A percentile compares a stretch with the other conserved stretches of the same genome.
Conservation (phyloP, 2,888 invertebrate species). For the Yponomeuta sedellus region DNA sequence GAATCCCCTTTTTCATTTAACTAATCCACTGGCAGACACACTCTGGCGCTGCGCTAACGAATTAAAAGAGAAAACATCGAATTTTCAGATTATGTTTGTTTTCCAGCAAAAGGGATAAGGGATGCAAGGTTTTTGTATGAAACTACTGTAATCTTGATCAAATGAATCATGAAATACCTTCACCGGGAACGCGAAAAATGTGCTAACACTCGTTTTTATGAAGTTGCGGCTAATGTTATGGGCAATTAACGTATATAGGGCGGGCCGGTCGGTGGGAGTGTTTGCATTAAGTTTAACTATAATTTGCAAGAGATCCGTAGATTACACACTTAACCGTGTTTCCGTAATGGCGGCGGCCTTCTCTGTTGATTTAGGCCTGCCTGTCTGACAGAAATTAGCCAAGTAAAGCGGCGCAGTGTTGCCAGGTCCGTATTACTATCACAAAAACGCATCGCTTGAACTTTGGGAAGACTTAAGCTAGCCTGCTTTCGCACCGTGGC, state of each 20-base stretch:
- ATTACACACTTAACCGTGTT: slow-evolving; percentile 58
- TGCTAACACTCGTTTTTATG: not conserved
- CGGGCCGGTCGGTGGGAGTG: slow-evolving; percentile 33
- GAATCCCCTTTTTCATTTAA: slow-evolving; percentile 52
- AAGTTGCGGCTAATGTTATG: not conserved
- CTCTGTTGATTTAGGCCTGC: slow-evolving; percentile 65
- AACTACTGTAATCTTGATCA: not conserved
- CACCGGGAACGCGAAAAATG: not conserved
- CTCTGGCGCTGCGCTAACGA: slow-evolving; percentile 34
- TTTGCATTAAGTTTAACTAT: slow-evolving; percentile 62
- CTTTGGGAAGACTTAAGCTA: not conserved
- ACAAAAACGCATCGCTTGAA: not conserved
- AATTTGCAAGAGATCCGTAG: slow-evolving; percentile 66
- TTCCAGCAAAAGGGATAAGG: not conserved
- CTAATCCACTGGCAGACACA: slow-evolving; percentile 48
- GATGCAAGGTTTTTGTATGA: not conserved
- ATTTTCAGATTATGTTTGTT: slow-evolving; percentile 21
- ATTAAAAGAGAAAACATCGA: slow-evolving; percentile 36
- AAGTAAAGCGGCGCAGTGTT: slow-evolving; percentile 18
- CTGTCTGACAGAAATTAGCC: slow-evolving; percentile 58
- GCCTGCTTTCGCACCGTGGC: not conserved
- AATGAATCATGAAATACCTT: not conserved
- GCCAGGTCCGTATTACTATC: not conserved
- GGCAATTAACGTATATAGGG: slow-evolving; percentile 15
- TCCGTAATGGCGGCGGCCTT: slow-evolving; percentile 41